Evolutionary conservation across 2,113 vertebrate species (phyloP).

Genomic region (Parus major): DNA sequence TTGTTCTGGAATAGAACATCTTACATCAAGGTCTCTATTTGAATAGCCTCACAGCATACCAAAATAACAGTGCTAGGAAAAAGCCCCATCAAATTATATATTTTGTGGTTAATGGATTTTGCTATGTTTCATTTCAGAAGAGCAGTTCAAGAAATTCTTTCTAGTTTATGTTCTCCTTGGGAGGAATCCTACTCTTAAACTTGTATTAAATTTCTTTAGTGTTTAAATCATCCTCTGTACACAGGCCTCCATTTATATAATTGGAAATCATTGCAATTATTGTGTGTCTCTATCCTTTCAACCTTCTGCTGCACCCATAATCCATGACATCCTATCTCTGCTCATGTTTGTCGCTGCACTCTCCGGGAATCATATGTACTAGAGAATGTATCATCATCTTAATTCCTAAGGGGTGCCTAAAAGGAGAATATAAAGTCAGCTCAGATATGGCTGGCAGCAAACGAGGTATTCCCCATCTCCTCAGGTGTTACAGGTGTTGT

Average conservation of each 20-base stretch:
- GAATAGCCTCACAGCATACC: background rate
- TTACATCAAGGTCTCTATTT: background rate
- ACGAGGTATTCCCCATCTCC: background rate
- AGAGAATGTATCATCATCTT: background rate
- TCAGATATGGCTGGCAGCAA: background rate
- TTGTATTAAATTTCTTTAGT: background rate
- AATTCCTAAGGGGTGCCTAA: background rate
- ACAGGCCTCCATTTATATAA: background rate
- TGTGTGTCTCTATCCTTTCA: background rate
- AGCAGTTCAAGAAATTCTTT: background rate
- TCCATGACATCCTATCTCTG: background rate
- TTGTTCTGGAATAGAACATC: slow-evolving; percentile 3
- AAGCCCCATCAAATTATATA: background rate
- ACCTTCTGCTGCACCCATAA: background rate
- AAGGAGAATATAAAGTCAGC: background rate
- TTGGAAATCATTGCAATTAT: background rate
- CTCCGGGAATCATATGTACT: background rate
- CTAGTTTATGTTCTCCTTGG: background rate
- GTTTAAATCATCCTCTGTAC: background rate
- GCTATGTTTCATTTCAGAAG: slow-evolving; percentile 18
- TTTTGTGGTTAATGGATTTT: background rate
- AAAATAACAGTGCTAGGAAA: background rate
- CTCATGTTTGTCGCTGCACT: background rate
- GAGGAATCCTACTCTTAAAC: background rate
- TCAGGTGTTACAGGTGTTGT: background rate